phyloP scores from a whole-genome alignment of 35 echinoderm and acorn worm genomes.

The Nesometra sesokonis region DNA sequence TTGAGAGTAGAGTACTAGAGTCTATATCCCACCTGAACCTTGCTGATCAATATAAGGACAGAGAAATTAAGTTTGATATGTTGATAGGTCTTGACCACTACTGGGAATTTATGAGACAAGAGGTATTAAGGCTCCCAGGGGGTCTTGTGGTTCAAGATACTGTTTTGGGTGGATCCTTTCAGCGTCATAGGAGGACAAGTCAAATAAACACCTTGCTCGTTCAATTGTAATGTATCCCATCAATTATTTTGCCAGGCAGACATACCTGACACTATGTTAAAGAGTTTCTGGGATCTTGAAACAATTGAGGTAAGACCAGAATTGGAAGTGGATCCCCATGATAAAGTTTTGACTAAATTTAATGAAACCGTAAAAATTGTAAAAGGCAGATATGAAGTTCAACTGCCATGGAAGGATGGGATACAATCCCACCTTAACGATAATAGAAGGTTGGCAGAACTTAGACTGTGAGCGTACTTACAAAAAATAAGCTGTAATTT shows the following conservation, averaged over 20 bases:
- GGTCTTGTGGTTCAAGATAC: no score
- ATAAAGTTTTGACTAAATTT: slow-evolving; percentile 21
- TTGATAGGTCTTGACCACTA: slow-evolving; percentile 17
- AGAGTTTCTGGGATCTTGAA: no score
- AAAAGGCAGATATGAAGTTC: slow-evolving; percentile 25
- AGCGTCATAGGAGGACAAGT: no score
- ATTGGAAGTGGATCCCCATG: neutral
- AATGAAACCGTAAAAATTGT: slow-evolving; percentile 5
- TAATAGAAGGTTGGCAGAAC: neutral
- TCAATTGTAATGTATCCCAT: no score
- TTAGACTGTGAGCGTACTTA: no score
- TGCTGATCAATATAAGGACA: slow-evolving; percentile 17
- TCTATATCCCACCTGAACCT: neutral
- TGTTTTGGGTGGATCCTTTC: no score
- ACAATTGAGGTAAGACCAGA: neutral
- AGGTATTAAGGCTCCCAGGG: neutral
- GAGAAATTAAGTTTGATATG: slow-evolving; percentile 20
- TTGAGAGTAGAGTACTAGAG: neutral
- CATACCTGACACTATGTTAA: no score
- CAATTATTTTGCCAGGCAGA: no score
- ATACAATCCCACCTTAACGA: neutral
- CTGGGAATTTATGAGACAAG: slow-evolving; percentile 19
- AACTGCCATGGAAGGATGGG: no score
- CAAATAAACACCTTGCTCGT: no score
- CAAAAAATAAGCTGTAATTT: no score